phyloP scores from a whole-genome alignment of 2,113 vertebrate species.

The Malurus elegans region DNA sequence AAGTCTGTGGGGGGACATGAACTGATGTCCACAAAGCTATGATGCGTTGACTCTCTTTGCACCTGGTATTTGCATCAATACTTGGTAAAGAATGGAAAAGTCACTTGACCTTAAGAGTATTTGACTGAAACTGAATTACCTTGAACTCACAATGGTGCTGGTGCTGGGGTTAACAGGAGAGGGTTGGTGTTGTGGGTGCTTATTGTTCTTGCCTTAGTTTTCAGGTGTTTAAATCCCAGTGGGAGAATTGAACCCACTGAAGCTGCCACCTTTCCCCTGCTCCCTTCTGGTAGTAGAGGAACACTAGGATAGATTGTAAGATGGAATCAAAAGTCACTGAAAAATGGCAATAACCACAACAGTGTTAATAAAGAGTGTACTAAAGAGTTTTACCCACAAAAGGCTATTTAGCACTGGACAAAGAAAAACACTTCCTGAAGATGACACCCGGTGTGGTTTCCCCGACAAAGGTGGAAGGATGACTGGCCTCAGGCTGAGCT shows the following conservation, averaged over 20 bases:
- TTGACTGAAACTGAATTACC: not conserved
- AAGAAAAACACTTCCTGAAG: not conserved
- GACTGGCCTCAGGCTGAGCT: not conserved
- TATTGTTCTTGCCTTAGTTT: not conserved
- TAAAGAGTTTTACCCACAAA: not conserved
- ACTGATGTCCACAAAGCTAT: not conserved
- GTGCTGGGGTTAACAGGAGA: not conserved
- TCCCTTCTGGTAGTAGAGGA: not conserved
- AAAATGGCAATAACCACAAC: not conserved
- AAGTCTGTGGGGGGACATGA: not conserved
- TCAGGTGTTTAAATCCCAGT: not conserved
- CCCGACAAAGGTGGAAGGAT: not conserved
- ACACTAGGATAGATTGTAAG: not conserved
- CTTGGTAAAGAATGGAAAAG: not conserved
- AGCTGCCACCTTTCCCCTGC: not conserved
- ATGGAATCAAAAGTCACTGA: not conserved
- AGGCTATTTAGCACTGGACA: not conserved
- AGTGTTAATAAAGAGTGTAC: not conserved
- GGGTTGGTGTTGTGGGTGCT: not conserved
- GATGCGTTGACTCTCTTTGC: not conserved
- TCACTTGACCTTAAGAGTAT: not conserved
- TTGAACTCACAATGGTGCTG: accelerated
- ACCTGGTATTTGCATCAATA: not conserved
- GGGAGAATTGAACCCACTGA: not conserved
- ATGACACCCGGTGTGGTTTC: not conserved